Percentiles rank a stretch among this genome's conserved stretches.
Conservation (phyloP, 2,113 vertebrate species). For the Oncorhynchus kisutch region DNA sequence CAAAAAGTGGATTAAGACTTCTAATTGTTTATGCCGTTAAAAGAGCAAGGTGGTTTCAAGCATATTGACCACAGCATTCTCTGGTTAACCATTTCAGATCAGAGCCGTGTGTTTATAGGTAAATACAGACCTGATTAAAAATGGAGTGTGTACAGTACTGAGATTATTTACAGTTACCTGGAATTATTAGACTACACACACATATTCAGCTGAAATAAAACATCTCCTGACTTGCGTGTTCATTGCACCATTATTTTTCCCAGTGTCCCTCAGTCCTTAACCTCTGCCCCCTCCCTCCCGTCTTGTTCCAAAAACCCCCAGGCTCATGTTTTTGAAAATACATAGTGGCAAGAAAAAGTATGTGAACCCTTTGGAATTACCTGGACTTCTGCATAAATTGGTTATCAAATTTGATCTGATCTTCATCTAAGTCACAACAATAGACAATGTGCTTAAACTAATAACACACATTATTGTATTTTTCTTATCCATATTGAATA, state of each 20-base stretch:
- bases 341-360: background rate
- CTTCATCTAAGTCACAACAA: too few species aligned
- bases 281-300: constrained; percentile 1
- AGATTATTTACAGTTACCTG: constrained; percentile 60
- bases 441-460: too few species aligned
- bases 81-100: constrained; percentile 22
- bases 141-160: constrained; percentile 62
- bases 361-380: too few species aligned
- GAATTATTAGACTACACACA: constrained; percentile 40
- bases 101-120: constrained; percentile 48
- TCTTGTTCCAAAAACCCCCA: background rate
- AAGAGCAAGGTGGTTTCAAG: constrained; percentile 24
- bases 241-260: constrained; percentile 31
- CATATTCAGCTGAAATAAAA: constrained; percentile 42
- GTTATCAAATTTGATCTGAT: too few species aligned
- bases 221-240: constrained; percentile 29
- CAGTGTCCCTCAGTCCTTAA: constrained; percentile 40
- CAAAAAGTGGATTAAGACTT: constrained; percentile 67
- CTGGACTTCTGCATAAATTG: too few species aligned
- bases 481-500: too few species aligned
- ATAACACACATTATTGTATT: too few species aligned
- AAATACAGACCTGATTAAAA: constrained; percentile 61
- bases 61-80: constrained; percentile 13
- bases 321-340: constrained; percentile 5
- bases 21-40: constrained; percentile 54